Evolutionary conservation across 2,888 invertebrate species (phyloP).

Genomic region (Sminthurides aquaticus): DNA sequence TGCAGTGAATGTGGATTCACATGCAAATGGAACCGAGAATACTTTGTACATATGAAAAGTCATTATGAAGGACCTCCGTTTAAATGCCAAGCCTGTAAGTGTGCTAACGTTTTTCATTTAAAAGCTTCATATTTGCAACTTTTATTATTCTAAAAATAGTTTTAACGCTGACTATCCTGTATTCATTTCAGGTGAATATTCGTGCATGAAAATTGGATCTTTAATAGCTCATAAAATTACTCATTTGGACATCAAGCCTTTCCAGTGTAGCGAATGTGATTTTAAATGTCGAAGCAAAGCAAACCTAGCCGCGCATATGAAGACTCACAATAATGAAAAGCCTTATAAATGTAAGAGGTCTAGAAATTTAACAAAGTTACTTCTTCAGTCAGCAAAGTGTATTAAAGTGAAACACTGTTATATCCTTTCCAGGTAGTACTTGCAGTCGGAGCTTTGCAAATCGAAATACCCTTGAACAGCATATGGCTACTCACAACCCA

Average conservation of each 20-base stretch:
- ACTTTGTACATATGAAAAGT: slow-evolving; percentile 56
- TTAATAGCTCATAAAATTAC: slow-evolving; percentile 56
- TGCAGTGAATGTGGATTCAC: slow-evolving; percentile 59
- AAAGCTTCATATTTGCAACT: not conserved
- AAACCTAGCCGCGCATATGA: slow-evolving; percentile 55
- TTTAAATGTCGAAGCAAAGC: slow-evolving; percentile 55
- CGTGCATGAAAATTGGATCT: slow-evolving; percentile 51
- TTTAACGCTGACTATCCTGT: not conserved
- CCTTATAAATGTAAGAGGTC: slow-evolving; percentile 35
- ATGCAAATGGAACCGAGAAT: slow-evolving; percentile 57
- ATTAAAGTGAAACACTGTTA: no score
- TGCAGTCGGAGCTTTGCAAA: slow-evolving; percentile 56
- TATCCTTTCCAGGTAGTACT: slow-evolving; percentile 50
- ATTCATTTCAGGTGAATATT: slow-evolving; percentile 46
- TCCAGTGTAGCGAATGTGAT: slow-evolving; percentile 53
- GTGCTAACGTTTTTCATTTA: no score
- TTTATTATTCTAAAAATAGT: not conserved
- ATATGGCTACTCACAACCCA: slow-evolving; percentile 53
- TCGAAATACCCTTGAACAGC: slow-evolving; percentile 56
- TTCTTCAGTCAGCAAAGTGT: not conserved
- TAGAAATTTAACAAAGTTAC: slow-evolving; percentile 1
- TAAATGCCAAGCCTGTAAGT: slow-evolving; percentile 55
- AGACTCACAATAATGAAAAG: slow-evolving; percentile 41
- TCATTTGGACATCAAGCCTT: slow-evolving; percentile 52
- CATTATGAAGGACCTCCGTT: slow-evolving; percentile 59